phyloP scores from a whole-genome alignment of 2,113 vertebrate species.

The Clarias gariepinus region DNA sequence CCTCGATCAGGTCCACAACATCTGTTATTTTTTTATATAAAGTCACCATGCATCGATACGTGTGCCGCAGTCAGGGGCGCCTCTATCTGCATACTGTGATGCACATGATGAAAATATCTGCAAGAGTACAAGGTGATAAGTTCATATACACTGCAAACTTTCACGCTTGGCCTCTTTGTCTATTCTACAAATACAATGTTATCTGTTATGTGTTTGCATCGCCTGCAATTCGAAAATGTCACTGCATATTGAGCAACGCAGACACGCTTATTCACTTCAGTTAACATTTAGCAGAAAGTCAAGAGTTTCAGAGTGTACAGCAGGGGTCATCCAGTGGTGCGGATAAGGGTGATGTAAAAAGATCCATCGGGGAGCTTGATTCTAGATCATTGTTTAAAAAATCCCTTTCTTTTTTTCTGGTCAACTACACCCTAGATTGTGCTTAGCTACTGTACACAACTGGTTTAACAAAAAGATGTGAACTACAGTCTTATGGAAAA shows the following conservation, averaged over 20 bases:
- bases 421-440: neutral
- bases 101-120: neutral
- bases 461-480: neutral
- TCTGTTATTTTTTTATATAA: too few relatives aligned
- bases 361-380: neutral
- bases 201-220: neutral
- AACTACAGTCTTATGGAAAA: neutral
- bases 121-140: neutral
- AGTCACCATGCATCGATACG: too few relatives aligned
- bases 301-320: neutral
- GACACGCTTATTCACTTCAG: neutral
- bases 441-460: neutral
- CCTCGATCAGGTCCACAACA: too few relatives aligned
- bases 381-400: neutral
- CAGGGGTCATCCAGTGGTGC: neutral
- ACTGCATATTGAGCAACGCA: neutral
- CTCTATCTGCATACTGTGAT: neutral
- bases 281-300: conserved; percentile 5
- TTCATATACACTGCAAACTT: neutral
- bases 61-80: too few relatives aligned
- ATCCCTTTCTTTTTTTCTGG: neutral
- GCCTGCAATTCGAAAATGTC: conserved; percentile 2
- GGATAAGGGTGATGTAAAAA: neutral
- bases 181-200: neutral
- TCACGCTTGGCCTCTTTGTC: neutral